Evolutionary conservation across 2,797 vertebrate species (phyloP).

Genomic region (Spinibarbus caldwelli): DNA sequence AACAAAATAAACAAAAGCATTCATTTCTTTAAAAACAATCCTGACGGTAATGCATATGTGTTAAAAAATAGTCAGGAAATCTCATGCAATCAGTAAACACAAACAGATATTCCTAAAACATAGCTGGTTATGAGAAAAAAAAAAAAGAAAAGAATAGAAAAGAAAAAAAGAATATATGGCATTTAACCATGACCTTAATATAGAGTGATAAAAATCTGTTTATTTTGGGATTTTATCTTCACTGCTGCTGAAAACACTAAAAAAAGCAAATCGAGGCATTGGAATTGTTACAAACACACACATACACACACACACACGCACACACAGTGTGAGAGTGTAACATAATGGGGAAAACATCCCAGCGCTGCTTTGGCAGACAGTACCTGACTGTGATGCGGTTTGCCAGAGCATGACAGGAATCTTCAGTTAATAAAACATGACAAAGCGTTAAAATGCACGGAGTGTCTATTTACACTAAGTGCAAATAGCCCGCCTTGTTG

Average conservation of each 20-base stretch:
- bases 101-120: neutral
- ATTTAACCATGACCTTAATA: too few species aligned
- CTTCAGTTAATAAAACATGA: constrained; percentile 11
- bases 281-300: neutral
- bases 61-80: neutral
- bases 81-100: neutral
- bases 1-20: neutral
- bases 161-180: too few species aligned
- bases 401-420: constrained; percentile 18
- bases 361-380: constrained; percentile 9
- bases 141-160: neutral
- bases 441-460: neutral
- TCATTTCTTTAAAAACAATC: neutral
- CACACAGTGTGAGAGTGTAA: too few species aligned
- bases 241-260: too few species aligned
- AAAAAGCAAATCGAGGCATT: too few species aligned
- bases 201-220: too few species aligned
- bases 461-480: too few species aligned
- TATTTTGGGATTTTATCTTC: too few species aligned
- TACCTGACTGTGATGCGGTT: neutral
- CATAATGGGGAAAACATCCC: neutral
- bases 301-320: constrained; percentile 12
- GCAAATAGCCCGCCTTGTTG: too few species aligned
- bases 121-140: neutral
- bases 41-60: neutral